Conservation (phyloP, 1,140 invertebrate genomes). For the Luehdorfia chinensis region DNA sequence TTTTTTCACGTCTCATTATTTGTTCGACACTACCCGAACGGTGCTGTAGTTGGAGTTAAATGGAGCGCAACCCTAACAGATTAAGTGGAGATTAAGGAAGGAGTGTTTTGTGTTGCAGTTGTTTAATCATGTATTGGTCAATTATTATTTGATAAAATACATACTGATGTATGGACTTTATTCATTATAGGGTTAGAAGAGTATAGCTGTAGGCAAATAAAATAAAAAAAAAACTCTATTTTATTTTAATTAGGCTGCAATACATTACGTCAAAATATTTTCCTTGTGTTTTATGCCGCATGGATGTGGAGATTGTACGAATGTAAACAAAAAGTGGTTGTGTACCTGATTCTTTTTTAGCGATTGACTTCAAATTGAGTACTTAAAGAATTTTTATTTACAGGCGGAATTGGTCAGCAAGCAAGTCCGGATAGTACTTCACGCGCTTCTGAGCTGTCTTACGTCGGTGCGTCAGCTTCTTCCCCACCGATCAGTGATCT, state of each 20-base stretch:
- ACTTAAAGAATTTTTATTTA: constrained; percentile 40
- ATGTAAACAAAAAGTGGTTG: too few relatives aligned
- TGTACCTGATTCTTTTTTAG: too few relatives aligned
- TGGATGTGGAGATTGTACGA: too few relatives aligned
- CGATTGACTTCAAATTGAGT: too few relatives aligned
- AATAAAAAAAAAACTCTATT: too few relatives aligned
- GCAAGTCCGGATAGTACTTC: constrained; percentile 90
- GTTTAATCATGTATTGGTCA: constrained; percentile 21
- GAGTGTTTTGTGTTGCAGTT: constrained; percentile 39
- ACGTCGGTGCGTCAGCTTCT: constrained; percentile 63
- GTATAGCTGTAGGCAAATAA: too few relatives aligned
- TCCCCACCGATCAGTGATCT: constrained; percentile 50
- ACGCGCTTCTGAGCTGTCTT: constrained; percentile 84
- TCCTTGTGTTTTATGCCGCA: too few relatives aligned
- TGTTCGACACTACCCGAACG: constrained; percentile 30
- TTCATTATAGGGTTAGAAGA: too few relatives aligned
- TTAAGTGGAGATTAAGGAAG: constrained; percentile 53
- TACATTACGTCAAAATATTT: too few relatives aligned
- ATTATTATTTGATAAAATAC: not conserved
- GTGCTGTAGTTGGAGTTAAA: constrained; percentile 57
- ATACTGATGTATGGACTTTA: not conserved
- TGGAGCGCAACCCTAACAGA: constrained; percentile 50
- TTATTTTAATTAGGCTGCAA: too few relatives aligned
- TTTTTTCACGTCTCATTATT: constrained; percentile 56
- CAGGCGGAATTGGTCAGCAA: constrained; percentile 80